phyloP scores from a whole-genome alignment of 1,140 invertebrate genomes.

The Schlechtendalia chinensis region DNA sequence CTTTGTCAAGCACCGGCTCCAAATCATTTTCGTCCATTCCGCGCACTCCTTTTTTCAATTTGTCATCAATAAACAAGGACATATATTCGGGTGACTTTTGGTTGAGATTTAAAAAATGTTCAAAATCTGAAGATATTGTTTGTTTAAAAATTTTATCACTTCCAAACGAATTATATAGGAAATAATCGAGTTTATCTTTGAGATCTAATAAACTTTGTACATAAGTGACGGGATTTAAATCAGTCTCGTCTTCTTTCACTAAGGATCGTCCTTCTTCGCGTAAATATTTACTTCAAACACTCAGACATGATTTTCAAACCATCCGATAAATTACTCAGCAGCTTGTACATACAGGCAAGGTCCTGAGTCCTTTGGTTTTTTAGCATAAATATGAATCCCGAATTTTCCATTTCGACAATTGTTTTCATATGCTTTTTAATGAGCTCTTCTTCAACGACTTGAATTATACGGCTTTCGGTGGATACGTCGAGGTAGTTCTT shows the following conservation, averaged over 20 bases:
- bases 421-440: conserved; percentile 99
- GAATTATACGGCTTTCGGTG: conserved; percentile 91
- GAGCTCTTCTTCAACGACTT: conserved; percentile 95
- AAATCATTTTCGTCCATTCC: conserved; percentile 99
- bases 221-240: conserved; percentile 84
- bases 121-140: conserved; percentile 98
- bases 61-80: conserved; percentile 98
- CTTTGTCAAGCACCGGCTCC: conserved; percentile 95
- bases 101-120: conserved; percentile 98
- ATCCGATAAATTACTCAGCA: conserved; percentile 85
- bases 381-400: conserved; percentile 97
- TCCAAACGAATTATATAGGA: conserved; percentile 93
- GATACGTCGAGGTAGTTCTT: conserved; percentile 97
- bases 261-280: conserved; percentile 91
- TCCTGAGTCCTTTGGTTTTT: conserved; percentile 96
- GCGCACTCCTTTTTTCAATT: conserved; percentile 98
- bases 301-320: conserved; percentile 93
- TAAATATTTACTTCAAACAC: conserved; percentile 90
- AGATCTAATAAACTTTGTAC: conserved; percentile 90
- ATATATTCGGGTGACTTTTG: conserved; percentile 97
- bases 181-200: conserved; percentile 97
- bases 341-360: conserved; percentile 96
- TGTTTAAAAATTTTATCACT: conserved; percentile 94
- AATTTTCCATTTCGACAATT: conserved; percentile 99
- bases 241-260: conserved; percentile 86